Evolutionary conservation across 2,888 invertebrate species (phyloP), one percentile per base, ranked within the genome.

Genomic region (Hedya salicella): DNA sequence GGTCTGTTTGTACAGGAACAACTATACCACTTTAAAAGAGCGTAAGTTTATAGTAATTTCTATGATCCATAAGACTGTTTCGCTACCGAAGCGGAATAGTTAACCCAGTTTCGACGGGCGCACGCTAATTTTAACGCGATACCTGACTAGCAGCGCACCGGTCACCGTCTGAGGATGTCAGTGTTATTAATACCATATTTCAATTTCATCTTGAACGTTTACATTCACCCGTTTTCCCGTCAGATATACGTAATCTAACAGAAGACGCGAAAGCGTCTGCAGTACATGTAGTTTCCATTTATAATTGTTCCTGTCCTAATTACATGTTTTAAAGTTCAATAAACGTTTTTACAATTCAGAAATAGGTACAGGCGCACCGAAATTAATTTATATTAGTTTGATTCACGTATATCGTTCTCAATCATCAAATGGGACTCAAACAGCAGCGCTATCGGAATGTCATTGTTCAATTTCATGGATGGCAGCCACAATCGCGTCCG

Each of bases 31-130:
- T n/a, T n/a, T 32, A 21, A 46, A 57, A 57, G 13, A 13, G 32
- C 32, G 44, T 57, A 57, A 46, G 30, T 32, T 16, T 4, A 42
- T 25, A n/a, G 17, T 4, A 46, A 17, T 9, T 8, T 17, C 13
- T 17, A 19, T 17, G 32, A 1, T 3, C 13, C 32, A 46, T 32
- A n/a, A n/a, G 44, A 3, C 57, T 57, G 44, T 32, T 57, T 14
- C 30, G 17, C n/a, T 19, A 19, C 30, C 13, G 57, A 46, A 57
- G 32, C 32, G 9, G 81, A 88, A 90, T 89, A 90, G 90, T 89
- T 91, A 91, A 91, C 91, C 91, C 83, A 91, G 83, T 84, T 91
- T 83, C 82, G 62, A 69, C 67, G 68, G 68, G 71, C 76, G 78
- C 80, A 82, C 72, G 73, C 80, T 81, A 81, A 77, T 79, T 78